Evolutionary conservation across 2,113 vertebrate species (phyloP).

Genomic region (Isichthys henryi): DNA sequence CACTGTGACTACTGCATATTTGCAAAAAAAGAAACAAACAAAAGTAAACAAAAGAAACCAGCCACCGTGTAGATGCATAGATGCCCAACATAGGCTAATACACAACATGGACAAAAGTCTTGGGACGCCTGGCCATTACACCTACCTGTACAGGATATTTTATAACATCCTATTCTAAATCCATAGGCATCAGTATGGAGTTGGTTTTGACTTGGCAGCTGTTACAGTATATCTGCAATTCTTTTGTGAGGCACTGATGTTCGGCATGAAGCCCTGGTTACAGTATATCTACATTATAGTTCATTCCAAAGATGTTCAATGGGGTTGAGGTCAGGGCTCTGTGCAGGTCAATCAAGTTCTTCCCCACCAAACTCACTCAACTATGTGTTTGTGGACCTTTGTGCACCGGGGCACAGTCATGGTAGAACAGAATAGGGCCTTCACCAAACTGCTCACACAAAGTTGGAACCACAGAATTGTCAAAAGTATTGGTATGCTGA

Average conservation of each 20-base stretch:
- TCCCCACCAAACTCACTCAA: too few species aligned
- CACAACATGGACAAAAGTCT: not conserved
- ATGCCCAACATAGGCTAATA: not conserved
- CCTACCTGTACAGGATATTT: not conserved
- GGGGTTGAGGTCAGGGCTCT: too few species aligned
- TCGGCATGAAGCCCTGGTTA: not conserved
- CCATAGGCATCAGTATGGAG: not conserved
- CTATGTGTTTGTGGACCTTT: too few species aligned
- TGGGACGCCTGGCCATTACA: not conserved
- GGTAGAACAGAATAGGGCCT: too few species aligned
- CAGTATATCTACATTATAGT: too few species aligned
- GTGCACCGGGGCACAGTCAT: too few species aligned
- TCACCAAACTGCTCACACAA: too few species aligned
- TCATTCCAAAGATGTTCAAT: too few species aligned
- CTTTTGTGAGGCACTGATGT: not conserved
- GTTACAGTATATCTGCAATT: not conserved
- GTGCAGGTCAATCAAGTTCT: too few species aligned
- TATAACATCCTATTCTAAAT: not conserved
- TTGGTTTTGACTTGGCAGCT: not conserved
- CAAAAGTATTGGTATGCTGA: not conserved
- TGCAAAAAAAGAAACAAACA: not conserved
- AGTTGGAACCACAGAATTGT: too few species aligned
- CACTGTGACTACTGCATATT: not conserved
- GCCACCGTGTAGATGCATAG: not conserved
- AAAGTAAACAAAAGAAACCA: not conserved